Evolutionary conservation across 2,113 vertebrate species (phyloP), one percentile per base, ranked within the genome.

Genomic region (Lontra canadensis): DNA sequence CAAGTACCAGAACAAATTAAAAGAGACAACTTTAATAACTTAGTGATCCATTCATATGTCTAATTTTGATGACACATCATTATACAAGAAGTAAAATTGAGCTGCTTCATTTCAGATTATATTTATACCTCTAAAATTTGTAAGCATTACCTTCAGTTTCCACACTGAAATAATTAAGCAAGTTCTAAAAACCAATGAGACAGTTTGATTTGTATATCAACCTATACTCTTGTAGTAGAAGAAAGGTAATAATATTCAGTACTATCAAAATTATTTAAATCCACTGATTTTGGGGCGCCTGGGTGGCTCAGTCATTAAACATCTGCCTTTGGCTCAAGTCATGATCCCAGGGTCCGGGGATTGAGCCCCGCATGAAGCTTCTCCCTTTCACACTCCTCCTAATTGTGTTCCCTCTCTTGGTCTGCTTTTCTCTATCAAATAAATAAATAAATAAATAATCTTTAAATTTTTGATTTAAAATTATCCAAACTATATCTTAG

Each of bases 11-110:
- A 92, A 96, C 47, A 97, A 94, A 95, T 79, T 80, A 74, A 96
- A 96, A 96, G 34, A 44, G 59, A 92, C 5, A 94, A 67, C 13
- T 96, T 92, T 96, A 95, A 94, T 95, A 97, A 80, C 31, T 90
- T 96, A 92, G 94, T 96, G 63, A 93, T 90, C 42, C 49, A 96
- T 95, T 90, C 26, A 29, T 90, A 84, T 81, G 80, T 88, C 63
- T 95, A 94, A 87, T 95, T 96, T 92, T 97, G 74, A 96, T 87
- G 67, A 94, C 52, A 92, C 61, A 92, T 95, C 80, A 92, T 97
- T 95, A 92, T 81, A 87, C 7, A 95, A 91, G 36, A 96, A 93
- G 81, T 96, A 94, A 97, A 94, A 96, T 25, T 87, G 74, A 97
- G 29, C 14, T 81, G 18, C 73, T 96, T 96, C 29, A 57, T 81